These are phyloP conservation scores for Diachasma alloeum DNA, from an alignment of 1,140 invertebrate species.

Conservation along the genomic window DNA sequence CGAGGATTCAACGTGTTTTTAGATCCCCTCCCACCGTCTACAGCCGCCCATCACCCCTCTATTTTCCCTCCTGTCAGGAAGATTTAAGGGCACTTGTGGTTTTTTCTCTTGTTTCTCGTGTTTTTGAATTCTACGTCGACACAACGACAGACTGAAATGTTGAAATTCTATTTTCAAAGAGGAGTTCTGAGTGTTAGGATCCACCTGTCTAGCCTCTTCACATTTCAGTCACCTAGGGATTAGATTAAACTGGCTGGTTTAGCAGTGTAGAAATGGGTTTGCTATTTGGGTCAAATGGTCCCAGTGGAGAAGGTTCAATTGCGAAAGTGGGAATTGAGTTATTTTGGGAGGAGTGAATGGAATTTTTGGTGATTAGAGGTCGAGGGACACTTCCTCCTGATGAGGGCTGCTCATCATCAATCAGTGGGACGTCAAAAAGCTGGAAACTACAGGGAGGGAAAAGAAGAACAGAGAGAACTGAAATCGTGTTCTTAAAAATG, in stretches of 20 bases:
- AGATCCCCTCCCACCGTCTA: not conserved
- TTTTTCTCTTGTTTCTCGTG: not conserved
- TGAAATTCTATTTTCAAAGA: not conserved
- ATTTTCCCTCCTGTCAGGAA: not conserved
- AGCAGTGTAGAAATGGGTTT: not conserved
- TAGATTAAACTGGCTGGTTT: not conserved
- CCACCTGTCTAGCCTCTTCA: not conserved
- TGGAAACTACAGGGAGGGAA: no score
- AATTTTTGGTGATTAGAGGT: no score
- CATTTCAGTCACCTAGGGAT: not conserved
- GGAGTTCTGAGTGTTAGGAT: not conserved
- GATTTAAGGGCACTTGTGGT: not conserved
- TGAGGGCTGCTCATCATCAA: no score
- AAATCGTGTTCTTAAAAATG: no score
- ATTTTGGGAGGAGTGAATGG: no score
- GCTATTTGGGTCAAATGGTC: not conserved
- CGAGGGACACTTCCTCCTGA: no score
- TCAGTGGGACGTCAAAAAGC: no score
- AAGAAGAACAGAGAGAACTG: no score
- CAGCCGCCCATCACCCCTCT: not conserved
- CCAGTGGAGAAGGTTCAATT: no score
- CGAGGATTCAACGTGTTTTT: not conserved
- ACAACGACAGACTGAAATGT: not conserved
- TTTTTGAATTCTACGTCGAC: not conserved
- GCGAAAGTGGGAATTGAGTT: no score